phyloP scores from a whole-genome alignment of 2,797 vertebrate species.

The Nasua narica region DNA sequence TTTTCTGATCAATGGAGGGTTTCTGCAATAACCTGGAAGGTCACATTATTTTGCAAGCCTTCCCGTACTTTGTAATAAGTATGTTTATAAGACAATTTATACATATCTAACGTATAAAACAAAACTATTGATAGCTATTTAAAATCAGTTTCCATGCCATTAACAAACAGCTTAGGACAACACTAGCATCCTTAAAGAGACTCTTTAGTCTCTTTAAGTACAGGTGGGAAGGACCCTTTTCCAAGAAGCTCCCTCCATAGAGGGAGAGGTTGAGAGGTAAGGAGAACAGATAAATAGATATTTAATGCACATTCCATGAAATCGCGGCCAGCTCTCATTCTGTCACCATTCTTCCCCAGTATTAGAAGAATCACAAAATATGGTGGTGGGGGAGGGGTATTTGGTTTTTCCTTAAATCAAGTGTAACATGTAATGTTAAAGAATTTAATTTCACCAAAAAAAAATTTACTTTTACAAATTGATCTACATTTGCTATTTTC shows the following conservation, averaged over 20 bases:
- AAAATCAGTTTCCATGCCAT: not conserved
- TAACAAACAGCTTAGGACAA: not conserved
- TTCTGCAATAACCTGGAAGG: not conserved
- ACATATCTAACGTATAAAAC: not conserved
- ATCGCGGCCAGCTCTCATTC: not conserved
- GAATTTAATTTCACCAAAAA: not conserved
- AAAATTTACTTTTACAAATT: not conserved
- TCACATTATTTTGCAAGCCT: not conserved
- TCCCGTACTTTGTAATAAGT: not conserved
- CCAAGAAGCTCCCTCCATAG: too few relatives aligned
- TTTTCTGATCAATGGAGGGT: not conserved
- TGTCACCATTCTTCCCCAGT: too few relatives aligned
- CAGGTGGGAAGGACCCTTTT: too few relatives aligned
- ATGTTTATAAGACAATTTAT: not conserved
- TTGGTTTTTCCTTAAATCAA: not conserved
- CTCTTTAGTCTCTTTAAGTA: too few relatives aligned
- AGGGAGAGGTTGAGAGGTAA: not conserved
- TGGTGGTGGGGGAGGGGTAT: too few relatives aligned
- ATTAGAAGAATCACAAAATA: not conserved
- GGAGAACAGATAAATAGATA: not conserved
- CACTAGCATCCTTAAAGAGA: too few relatives aligned
- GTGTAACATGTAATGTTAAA: not conserved
- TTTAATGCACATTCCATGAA: too few relatives aligned
- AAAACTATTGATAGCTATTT: not conserved
- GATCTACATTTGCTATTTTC: not conserved